Evolutionary conservation across 2,888 invertebrate genomes (phyloP).

Genomic region (Tenthredo notha): DNA sequence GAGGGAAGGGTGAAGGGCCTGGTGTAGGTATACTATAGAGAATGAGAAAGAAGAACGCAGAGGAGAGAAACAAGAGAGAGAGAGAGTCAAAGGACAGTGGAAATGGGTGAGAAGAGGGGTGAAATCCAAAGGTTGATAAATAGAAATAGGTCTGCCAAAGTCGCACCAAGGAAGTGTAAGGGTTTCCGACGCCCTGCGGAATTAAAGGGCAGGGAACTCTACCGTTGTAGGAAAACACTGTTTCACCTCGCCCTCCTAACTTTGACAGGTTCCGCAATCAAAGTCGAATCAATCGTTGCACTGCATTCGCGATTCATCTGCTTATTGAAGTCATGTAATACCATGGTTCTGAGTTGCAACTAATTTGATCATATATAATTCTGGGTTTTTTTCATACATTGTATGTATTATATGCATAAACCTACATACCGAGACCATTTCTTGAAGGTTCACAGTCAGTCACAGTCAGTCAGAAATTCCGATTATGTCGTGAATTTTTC

Average conservation of each 20-base stretch:
- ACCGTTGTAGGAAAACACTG: conserved; percentile 2
- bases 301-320: not conserved
- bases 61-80: not conserved
- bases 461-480: too few species aligned
- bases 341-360: not conserved
- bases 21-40: not conserved
- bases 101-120: not conserved
- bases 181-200: not conserved
- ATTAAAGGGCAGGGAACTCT: not conserved
- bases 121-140: conserved; percentile 34
- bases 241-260: not conserved
- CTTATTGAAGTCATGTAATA: not conserved
- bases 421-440: too few species aligned
- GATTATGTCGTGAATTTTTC: too few species aligned
- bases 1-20: not conserved
- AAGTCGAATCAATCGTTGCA: conserved; percentile 15
- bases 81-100: not conserved
- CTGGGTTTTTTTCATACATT: not conserved
- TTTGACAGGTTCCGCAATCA: not conserved
- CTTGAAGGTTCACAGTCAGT: too few species aligned
- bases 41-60: not conserved
- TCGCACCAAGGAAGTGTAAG: not conserved
- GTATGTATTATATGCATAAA: not conserved
- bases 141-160: conserved; percentile 9
- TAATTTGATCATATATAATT: not conserved